Base-by-base conservation (phyloP, 1,140 invertebrate genomes). In the Coelopa frigida region DNA sequence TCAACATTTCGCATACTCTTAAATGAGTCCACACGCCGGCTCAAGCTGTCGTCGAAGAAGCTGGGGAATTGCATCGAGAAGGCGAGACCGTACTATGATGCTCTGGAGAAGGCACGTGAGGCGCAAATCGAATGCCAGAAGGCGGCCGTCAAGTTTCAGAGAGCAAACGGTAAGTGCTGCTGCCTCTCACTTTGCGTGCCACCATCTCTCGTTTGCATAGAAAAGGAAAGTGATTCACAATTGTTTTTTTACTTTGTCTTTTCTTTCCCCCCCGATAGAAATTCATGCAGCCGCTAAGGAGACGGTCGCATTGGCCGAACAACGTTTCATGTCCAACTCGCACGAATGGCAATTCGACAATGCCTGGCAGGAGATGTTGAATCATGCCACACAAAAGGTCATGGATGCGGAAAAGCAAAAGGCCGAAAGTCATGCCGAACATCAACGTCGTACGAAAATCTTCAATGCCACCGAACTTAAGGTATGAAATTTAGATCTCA, bases 321-420 rank as follows among this genome's bases (percentile, higher is more conserved):
- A 90, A 65, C 79, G 89, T 32, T 89, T 90, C 68, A 73, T 90
- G 53, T 84, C 81, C 58, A 83, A 85, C 62, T 80, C 83, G 53
- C 79, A 84, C 58, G 83, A 87, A 64, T 86, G 84, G 79, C 80
- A 87, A 66, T 89, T 82, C 70, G 91, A 95, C 70, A 86, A 88
- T 61, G 91, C 92, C 24, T 97, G 93, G 93, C 94, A 97, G 73
- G 94, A 97, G 77, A 95, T 95, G 89, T 77, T 98, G 15, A 97
- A 97, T 72, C 89, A 95, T 74, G 91, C 92, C 44, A 95, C 90
- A 7, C 82, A 88, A 47, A 85, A 92, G 71, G 88, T 96, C n/a
- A 91, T 88, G 81, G 90, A 94, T 64, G 90, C 93, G 2, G 91
- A 94, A 69, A 85, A 82, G 56, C 79, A 87, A 63, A 90, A 92